Conservation (phyloP, 2,113 vertebrate species). For the Murina feae region DNA sequence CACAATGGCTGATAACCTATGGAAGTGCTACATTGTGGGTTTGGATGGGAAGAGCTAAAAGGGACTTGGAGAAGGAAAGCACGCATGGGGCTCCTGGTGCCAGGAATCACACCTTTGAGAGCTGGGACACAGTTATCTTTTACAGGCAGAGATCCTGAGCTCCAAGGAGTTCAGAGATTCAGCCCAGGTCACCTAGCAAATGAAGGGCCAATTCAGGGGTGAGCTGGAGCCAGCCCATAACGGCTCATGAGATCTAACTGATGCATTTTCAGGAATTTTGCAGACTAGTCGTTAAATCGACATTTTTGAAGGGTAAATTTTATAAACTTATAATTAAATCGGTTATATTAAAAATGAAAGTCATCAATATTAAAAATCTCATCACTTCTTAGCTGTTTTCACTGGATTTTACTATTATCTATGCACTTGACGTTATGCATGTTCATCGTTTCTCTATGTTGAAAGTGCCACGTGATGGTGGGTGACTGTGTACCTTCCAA, state of each 20-base stretch:
- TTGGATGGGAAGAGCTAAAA: too few relatives aligned
- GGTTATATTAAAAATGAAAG: background rate
- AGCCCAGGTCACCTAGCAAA: background rate
- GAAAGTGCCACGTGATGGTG: too few relatives aligned
- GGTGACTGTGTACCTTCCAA: background rate
- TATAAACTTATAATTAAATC: background rate
- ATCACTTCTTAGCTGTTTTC: background rate
- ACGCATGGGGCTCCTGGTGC: accelerated
- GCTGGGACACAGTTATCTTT: too few relatives aligned
- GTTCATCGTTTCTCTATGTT: too few relatives aligned
- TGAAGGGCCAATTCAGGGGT: too few relatives aligned
- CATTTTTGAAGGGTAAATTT: background rate
- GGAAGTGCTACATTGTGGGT: accelerated
- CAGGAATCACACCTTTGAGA: accelerated
- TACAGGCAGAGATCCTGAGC: accelerated
- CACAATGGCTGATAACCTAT: accelerated
- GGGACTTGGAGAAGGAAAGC: background rate
- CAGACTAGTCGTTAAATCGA: background rate
- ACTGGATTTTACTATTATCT: too few relatives aligned
- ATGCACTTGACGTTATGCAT: too few relatives aligned
- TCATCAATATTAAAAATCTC: background rate
- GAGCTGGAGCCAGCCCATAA: background rate
- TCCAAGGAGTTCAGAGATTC: background rate
- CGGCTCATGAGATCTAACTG: accelerated
- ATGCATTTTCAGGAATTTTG: background rate